Base-by-base conservation (phyloP, 2,113 vertebrate species). In the Aegotheles bennettii region DNA sequence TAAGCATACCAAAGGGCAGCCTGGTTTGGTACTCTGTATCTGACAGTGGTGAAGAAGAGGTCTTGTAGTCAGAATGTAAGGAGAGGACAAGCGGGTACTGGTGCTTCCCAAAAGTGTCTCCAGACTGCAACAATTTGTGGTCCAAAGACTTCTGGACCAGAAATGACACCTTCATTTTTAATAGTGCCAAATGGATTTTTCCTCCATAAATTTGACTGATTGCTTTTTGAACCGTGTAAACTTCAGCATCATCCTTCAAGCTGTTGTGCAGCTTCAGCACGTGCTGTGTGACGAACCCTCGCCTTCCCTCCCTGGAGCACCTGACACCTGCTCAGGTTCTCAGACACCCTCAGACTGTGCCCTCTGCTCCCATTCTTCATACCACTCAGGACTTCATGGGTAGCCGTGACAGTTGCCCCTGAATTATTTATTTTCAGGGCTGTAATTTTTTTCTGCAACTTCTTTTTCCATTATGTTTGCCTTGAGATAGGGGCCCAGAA, bases 271-370 rank as follows among this genome's bases (percentile, higher is more conserved):
- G 28, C 57, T 76, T 33, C 57, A 83, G 81, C 43, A 21, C 1
- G 0, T 1, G 1, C 6, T 38, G 29, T n/a, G 42, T 51, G 24
- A 80, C 15, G 42, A 84, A 14, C 5, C 16, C 8, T 65, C 13
- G 33, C 28, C 24, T 78, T 54, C 43, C 38, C 26, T 59, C 45
- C 40, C 29, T 20, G 29, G 11, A 64, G 54, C 45, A 28, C 51
- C 64, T 81, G 70, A 15, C 50, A 69, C 60, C 45, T 82, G 45
- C 60, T 20, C 0, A 0, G 59, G 42, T 24, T 24, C 56, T 71
- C 70, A 61, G n/a, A 61, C 33, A 47, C n/a, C 43, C 20, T 69
- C 51, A 50, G 48, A 26, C 38, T 53, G 17, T 33, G 36, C 14
- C 17, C 21, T 56, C 68, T 84, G 24, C 42, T 51, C 53, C 21